Conservation (phyloP, 2,797 vertebrate species). For the Moxostoma hubbsi region DNA sequence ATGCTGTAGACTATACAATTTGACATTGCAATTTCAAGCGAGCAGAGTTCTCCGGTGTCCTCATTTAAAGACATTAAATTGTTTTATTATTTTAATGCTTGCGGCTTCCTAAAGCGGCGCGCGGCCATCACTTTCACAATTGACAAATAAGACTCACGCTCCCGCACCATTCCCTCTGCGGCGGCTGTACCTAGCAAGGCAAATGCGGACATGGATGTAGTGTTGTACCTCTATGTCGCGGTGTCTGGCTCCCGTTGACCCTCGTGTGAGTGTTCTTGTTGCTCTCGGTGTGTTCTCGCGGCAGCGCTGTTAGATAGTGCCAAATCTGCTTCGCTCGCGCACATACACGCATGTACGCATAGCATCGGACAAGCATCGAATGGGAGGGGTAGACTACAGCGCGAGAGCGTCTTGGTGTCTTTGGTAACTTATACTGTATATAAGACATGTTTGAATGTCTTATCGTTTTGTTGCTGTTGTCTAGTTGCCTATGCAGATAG, state of each 20-base stretch:
- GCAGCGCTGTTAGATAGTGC: conserved; percentile 59
- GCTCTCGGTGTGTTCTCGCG: conserved; percentile 59
- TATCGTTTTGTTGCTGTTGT: neutral
- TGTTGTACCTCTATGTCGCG: conserved; percentile 44
- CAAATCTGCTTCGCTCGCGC: conserved; percentile 60
- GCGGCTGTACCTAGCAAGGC: neutral
- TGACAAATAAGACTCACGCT: conserved; percentile 29
- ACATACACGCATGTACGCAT: conserved; percentile 70
- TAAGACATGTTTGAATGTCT: neutral
- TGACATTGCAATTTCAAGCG: neutral
- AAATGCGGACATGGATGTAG: conserved; percentile 1
- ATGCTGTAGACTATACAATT: neutral
- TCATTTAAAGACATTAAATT: conserved; percentile 45
- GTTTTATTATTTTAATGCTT: conserved; percentile 28
- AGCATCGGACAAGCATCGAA: conserved; percentile 76
- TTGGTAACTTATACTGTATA: too few species aligned
- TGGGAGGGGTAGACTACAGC: conserved; percentile 64
- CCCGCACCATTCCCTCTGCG: conserved; percentile 13
- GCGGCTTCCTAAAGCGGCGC: conserved; percentile 40
- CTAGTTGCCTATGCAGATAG: neutral
- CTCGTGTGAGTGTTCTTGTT: conserved; percentile 29
- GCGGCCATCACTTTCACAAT: conserved; percentile 46
- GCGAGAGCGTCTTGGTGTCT: conserved; percentile 1
- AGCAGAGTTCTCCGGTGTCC: neutral
- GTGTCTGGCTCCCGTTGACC: conserved; percentile 43